These are phyloP conservation scores for Nanger granti DNA, from an alignment of 2,113 vertebrate genomes.

Conservation along the genomic window DNA sequence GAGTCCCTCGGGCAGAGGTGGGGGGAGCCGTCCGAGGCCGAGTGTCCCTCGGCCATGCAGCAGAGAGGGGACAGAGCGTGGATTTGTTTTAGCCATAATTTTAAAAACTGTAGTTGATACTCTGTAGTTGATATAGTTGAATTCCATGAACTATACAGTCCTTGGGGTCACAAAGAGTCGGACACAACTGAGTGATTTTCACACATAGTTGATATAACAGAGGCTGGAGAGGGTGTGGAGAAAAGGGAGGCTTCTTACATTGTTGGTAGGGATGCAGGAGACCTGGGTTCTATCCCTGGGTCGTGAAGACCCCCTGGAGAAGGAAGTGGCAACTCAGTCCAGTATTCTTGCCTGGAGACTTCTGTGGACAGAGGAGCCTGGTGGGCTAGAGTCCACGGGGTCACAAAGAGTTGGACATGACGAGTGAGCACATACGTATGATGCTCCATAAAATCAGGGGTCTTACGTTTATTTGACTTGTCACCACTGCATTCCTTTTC, in stretches of 20 bases:
- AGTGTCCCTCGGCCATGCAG: background rate
- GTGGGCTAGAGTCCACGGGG: background rate
- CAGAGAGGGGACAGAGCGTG: background rate
- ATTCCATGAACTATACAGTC: background rate
- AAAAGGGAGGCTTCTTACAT: background rate
- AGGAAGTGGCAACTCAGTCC: background rate
- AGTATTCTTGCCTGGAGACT: background rate
- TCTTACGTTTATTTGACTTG: background rate
- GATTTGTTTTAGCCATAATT: background rate
- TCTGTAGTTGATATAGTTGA: background rate
- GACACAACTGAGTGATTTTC: background rate
- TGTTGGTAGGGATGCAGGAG: background rate
- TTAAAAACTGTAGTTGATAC: background rate
- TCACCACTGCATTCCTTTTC: background rate
- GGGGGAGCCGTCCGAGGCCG: background rate
- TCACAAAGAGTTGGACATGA: background rate
- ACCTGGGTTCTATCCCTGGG: background rate
- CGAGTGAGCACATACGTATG: background rate
- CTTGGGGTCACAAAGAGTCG: background rate
- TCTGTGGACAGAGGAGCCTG: background rate
- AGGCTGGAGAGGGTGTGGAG: background rate
- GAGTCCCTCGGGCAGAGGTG: background rate
- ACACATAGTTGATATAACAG: background rate
- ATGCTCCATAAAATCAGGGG: background rate
- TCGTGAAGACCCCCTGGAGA: background rate